These are phyloP conservation scores for Ceratosolen fusciceps DNA, from an alignment of 1,140 invertebrate genomes.

Conservation along the genomic window DNA sequence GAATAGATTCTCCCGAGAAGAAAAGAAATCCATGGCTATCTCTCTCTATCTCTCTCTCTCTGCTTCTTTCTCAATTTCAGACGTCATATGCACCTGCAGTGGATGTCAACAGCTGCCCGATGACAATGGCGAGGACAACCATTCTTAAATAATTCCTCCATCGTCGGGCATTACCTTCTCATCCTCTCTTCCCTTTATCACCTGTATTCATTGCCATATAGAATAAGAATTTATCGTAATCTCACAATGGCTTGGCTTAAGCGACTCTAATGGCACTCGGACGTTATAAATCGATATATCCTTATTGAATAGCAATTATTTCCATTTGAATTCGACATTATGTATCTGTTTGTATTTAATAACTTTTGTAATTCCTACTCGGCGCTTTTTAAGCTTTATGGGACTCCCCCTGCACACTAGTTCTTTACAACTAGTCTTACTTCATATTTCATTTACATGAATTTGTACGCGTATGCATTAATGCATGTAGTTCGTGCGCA, in stretches of 20 bases:
- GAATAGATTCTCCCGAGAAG: not conserved
- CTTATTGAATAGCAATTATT: no score
- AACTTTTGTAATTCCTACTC: no score
- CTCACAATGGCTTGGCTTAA: no score
- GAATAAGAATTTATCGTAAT: no score
- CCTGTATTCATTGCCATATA: no score
- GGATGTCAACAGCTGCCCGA: not conserved
- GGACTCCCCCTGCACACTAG: not conserved
- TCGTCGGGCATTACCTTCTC: no score
- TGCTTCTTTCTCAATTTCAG: not conserved
- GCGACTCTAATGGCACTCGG: no score
- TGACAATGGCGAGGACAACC: not conserved
- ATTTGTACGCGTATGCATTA: not conserved
- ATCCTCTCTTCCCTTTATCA: not conserved
- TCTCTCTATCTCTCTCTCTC: not conserved
- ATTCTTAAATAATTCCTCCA: not conserved
- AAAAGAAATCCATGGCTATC: not conserved
- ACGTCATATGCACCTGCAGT: not conserved
- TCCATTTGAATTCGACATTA: not conserved
- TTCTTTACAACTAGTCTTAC: not conserved
- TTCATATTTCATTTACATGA: not conserved
- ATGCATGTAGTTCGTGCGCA: not conserved
- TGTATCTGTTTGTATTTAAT: not conserved
- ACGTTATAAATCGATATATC: no score
- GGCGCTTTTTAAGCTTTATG: no score